Base-by-base conservation (phyloP, 2,888 invertebrate species). In the Dendrolimus houi region DNA sequence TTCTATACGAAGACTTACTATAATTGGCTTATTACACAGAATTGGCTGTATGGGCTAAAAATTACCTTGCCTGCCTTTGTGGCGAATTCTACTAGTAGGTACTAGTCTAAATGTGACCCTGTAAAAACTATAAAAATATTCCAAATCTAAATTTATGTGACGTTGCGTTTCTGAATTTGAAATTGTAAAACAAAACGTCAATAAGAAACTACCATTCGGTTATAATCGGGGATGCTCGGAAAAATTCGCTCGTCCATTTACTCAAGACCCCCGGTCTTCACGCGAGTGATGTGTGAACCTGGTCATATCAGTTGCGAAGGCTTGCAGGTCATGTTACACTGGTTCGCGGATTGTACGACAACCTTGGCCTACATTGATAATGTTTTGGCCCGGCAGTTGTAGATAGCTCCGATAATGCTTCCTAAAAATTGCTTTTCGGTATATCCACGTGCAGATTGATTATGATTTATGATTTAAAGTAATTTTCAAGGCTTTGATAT, bases 321-420 rank as follows among this genome's bases (percentile, higher is more conserved):
- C 70, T 63, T 64, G 65, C 72, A 72, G 84, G 75, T 75, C 83
- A 72, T 62, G 1, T 47, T 12, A 47, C 12, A 47, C 47, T 47
- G 67, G 64, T 69, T 66, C 53, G 62, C 62, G 77, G 80, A 84
- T 64, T 66, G 62, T 60, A 62, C 66, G 69, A 71, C 66, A 78
- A 79, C 87, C 87, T 87, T 87, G 87, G 83, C 86, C 86, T 68
- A 86, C 68, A 79, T 85, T 74, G 83, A 83, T 85, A 81, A 69
- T 70, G 68, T 65, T 69, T 72, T 72, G 75, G 70, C 69, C 72
- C 70, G 62, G 71, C 78, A 73, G 72, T 74, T 73, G 71, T 69
- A 72, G 77, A 75, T 75, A 76, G 71, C 62, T 70, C 56, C 70
- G 75, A 75, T 77, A 75, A 74, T 75, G 80, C 81, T 83, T 85